A percentile compares a stretch with the other conserved stretches of the same genome.
These are phyloP conservation scores for Drosophila robusta DNA, from an alignment of 2,888 invertebrate species.

Conservation along the genomic window DNA sequence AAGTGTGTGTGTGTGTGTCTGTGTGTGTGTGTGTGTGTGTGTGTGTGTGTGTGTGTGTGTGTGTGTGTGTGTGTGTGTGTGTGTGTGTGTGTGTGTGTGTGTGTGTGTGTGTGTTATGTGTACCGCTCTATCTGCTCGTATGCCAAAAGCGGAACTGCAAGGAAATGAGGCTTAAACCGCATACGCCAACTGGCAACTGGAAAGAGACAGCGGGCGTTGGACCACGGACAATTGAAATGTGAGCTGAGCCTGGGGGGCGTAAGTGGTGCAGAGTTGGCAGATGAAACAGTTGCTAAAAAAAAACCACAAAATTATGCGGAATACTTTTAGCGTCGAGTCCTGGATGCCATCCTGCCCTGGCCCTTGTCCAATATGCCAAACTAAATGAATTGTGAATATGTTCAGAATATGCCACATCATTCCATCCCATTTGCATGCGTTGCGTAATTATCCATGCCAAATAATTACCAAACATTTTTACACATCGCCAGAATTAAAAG, in stretches of 20 bases:
- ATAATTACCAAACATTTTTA: slow-evolving; percentile 76
- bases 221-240: slow-evolving; percentile 68
- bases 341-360: not conserved
- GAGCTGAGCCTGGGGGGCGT: slow-evolving; percentile 43
- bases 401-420: slow-evolving; percentile 51
- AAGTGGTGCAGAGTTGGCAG: slow-evolving; percentile 9
- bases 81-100: slow-evolving; percentile 3
- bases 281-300: slow-evolving; percentile 6
- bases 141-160: slow-evolving; percentile 71
- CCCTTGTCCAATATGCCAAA: not conserved
- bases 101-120: slow-evolving; percentile 32
- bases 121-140: slow-evolving; percentile 49
- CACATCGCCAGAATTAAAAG: slow-evolving; percentile 59
- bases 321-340: slow-evolving; percentile 26
- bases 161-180: slow-evolving; percentile 77
- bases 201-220: slow-evolving; percentile 4
- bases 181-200: slow-evolving; percentile 50
- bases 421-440: slow-evolving; percentile 51
- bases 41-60: slow-evolving; percentile 2
- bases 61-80: slow-evolving; percentile 21
- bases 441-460: slow-evolving; percentile 71
- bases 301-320: slow-evolving; percentile 61
- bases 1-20: slow-evolving; percentile 13
- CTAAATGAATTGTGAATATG: slow-evolving; percentile 47
- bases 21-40: slow-evolving; percentile 29